A percentile compares a stretch with the other conserved stretches of the same genome.
These are phyloP conservation scores for Cantharis lateralis DNA, from an alignment of 2,888 invertebrate genomes.

Conservation along the genomic window DNA sequence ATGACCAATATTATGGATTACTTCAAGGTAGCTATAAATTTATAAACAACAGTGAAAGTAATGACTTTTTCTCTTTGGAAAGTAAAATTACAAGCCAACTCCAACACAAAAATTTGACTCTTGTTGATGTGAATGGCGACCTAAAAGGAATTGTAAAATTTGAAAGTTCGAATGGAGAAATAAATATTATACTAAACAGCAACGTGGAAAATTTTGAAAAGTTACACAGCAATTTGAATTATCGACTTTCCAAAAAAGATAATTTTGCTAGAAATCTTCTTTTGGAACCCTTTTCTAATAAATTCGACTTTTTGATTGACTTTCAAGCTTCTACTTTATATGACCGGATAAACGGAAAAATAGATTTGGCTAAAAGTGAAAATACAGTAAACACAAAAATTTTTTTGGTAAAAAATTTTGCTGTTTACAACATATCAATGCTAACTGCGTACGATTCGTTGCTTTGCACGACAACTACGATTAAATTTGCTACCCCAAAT, in stretches of 20 bases:
- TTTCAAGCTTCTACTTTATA: background rate
- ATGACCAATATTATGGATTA: background rate
- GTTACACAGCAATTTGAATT: background rate
- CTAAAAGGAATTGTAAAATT: background rate
- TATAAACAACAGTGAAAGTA: background rate
- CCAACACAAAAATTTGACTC: background rate
- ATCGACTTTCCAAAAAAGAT: background rate
- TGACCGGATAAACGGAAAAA: background rate
- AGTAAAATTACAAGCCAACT: background rate
- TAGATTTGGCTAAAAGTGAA: background rate
- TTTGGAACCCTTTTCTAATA: background rate
- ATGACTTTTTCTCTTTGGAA: background rate
- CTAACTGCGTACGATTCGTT: conserved; percentile 14
- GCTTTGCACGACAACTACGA: conserved; percentile 5
- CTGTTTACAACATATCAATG: conserved; percentile 5
- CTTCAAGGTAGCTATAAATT: background rate
- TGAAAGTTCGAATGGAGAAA: background rate
- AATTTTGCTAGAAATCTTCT: background rate
- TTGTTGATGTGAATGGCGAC: background rate
- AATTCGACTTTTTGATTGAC: background rate
- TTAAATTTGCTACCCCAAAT: conserved; percentile 12
- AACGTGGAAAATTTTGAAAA: background rate
- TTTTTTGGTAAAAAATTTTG: background rate
- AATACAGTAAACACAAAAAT: background rate
- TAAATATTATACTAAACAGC: background rate